Base-by-base conservation (phyloP, 1,140 invertebrate species). In the Drosophila lini region DNA sequence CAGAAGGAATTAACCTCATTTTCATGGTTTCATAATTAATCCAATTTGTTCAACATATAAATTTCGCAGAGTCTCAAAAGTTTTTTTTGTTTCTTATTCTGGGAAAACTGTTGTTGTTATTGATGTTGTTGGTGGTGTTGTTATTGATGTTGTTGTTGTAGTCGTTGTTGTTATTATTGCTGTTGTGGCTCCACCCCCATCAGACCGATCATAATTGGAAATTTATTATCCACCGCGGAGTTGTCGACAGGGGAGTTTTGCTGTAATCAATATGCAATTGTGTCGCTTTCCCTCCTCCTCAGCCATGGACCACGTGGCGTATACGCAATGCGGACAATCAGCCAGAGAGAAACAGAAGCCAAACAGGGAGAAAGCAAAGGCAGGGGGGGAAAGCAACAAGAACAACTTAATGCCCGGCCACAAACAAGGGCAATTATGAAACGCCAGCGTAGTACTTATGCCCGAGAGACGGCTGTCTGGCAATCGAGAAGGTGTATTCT, bases 11-110 rank as follows among this genome's bases (percentile, higher is more conserved):
- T 86, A 86, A 86, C 83, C 83, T 85, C 85, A 88, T 86, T 86
- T 86, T 86, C 76, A 80, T 88, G 83, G 84, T 88, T 89, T 77
- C 84, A 88, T 89, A 83, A 88, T 88, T 88, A 88, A 88, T 88
- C 80, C 83, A 88, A 88, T 88, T 89, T 89, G 80, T 65, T 67
- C 52, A 61, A 61, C 68, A 75, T 65, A 83, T 80, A 83, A 56
- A 74, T 84, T 81, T 69, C 28, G 19, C 55, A 31, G 47, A 52
- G 36, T 38, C 73, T 76, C 56, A 44, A 10, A 28, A 10, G 13
- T 19, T 32, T 11, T 10, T 5, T 28, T 28, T 28, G 1, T 3
- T 47, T 45, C 40, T 31, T 28, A 16, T 32, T 45, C 28, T 28
- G 13, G 22, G 16, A 5, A 34, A 15, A 15, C 32, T 70, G 5